Evolutionary conservation across 2,113 vertebrate species (phyloP).

Genomic region (Chaenogobius annularis): DNA sequence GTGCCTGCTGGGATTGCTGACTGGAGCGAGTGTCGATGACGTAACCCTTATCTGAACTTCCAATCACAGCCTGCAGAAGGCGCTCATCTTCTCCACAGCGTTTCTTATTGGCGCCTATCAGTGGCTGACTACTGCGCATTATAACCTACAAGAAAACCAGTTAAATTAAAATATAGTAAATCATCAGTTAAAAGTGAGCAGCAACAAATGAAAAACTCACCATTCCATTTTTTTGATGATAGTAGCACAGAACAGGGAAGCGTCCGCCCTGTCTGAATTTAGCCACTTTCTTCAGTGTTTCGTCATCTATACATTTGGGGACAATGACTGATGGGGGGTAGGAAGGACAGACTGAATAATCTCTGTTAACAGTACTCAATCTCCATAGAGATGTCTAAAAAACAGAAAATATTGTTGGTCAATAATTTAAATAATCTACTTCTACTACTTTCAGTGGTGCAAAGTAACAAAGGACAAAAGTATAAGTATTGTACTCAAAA

Average conservation of each 20-base stretch:
- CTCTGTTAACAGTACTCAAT: constrained; percentile 78
- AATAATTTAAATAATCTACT: background rate
- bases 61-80: constrained; percentile 69
- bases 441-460: too few species aligned
- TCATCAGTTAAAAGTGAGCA: background rate
- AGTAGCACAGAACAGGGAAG: constrained; percentile 84
- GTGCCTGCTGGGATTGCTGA: constrained; percentile 82
- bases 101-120: constrained; percentile 80
- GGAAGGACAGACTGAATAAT: constrained; percentile 78
- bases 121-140: constrained; percentile 83
- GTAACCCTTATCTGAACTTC: constrained; percentile 68
- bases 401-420: background rate
- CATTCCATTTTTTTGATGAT: constrained; percentile 75
- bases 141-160: constrained; percentile 70
- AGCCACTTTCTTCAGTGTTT: constrained; percentile 68
- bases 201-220: constrained; percentile 62
- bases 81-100: constrained; percentile 81
- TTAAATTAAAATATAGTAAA: too few species aligned
- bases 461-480: too few species aligned
- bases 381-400: constrained; percentile 80
- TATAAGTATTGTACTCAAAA: too few species aligned
- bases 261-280: constrained; percentile 82
- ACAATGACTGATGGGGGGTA: constrained; percentile 78
- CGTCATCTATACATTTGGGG: constrained; percentile 67
- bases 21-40: constrained; percentile 80